Evolutionary conservation across 1,140 invertebrate genomes (phyloP).

Genomic region (Macrostomum lignano): DNA sequence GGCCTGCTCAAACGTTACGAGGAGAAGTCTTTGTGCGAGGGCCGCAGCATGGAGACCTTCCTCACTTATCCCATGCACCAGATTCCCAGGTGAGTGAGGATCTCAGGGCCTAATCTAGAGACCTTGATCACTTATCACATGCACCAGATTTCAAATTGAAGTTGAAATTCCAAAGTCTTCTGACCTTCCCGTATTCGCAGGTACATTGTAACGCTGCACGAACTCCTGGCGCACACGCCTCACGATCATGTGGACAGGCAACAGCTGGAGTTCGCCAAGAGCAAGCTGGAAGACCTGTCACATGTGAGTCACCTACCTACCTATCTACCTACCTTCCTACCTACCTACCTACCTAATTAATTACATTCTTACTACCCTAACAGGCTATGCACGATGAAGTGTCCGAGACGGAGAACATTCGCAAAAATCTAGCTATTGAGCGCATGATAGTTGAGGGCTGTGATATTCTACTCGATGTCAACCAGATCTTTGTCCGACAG

Average conservation of each 20-base stretch:
- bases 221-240: conserved; percentile 61
- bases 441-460: conserved; percentile 78
- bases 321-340: too few relatives aligned
- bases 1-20: conserved; percentile 49
- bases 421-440: conserved; percentile 69
- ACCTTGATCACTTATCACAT: conserved; percentile 72
- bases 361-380: conserved; percentile 5
- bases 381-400: conserved; percentile 35
- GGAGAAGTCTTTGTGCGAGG: conserved; percentile 53
- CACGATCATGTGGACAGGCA: conserved; percentile 74
- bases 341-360: too few relatives aligned
- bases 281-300: conserved; percentile 59
- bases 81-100: conserved; percentile 32
- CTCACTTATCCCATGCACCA: conserved; percentile 80
- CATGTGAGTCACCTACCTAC: conserved; percentile 25
- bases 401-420: conserved; percentile 66
- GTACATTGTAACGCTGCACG: conserved; percentile 66
- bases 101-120: conserved; percentile 52
- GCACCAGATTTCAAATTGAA: conserved; percentile 71
- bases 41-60: conserved; percentile 55
- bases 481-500: conserved; percentile 41
- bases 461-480: conserved; percentile 67
- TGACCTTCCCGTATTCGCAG: conserved; percentile 41
- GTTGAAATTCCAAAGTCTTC: not conserved
- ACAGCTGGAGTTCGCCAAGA: conserved; percentile 54